Base-by-base conservation (phyloP, 2,888 invertebrate genomes). In the Cheilosia soror region DNA sequence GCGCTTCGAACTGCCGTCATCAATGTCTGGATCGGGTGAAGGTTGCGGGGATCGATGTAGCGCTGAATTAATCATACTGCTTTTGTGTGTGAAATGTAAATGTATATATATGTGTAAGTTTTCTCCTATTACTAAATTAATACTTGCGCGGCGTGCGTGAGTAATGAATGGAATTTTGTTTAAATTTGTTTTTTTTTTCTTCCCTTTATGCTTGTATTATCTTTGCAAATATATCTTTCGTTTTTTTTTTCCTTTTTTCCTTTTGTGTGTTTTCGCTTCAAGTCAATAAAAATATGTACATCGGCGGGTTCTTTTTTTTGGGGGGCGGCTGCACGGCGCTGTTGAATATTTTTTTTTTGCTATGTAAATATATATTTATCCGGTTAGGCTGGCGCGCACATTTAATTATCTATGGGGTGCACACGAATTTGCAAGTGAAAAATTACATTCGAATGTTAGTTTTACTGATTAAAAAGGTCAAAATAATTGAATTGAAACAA, bases 1-100 rank as follows among this genome's bases (percentile, higher is more conserved):
- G 87, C 96, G 93, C 91, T 95, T 95, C 91, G 95, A 95, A 92
- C 95, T 95, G 89, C 94, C 94, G 93, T 96, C 96, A 90, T 96
- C 95, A 60, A 85, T 72, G 55, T 85, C 85, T 62, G 85, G 85
- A 72, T 85, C 85, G 60, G 85, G 85, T 13, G 85, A 85, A 42
- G 85, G 85, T 29, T 85, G 85, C 76, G 85, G 85, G 66, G 85
- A 85, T 81, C 85, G 85, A 81, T 80, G 85, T 81, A 81, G 81
- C 69, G 62, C 85, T 76, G 85, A 85, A 76, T 85, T 85, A 85
- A 85, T 85, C 85, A 85, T 85, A 66, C 71, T 29, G 37, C 37
- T 63, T n/a, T 65, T 47, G 44, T 75, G 62, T 57, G 73, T 65
- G 40, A 76, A 76, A 85, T 51, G 65, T 69, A 63, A 51, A 63